Evolutionary conservation across 1,140 invertebrate species (phyloP).

Genomic region (Periplaneta americana): DNA sequence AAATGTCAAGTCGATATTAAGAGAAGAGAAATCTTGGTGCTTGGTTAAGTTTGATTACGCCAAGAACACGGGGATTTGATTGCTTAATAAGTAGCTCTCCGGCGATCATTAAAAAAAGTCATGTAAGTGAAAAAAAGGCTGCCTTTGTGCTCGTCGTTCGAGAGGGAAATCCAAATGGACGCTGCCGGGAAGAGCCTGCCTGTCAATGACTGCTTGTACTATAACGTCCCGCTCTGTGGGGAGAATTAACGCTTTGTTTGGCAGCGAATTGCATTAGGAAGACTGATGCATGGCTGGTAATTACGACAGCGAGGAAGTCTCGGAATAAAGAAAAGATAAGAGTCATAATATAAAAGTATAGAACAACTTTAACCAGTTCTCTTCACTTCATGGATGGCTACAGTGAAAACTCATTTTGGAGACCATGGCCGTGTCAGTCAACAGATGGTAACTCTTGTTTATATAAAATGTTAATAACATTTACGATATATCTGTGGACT

Average conservation of each 20-base stretch:
- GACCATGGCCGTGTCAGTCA: no score
- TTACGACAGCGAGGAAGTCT: background rate
- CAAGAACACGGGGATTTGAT: background rate
- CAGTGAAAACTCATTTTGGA: no score
- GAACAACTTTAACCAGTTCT: background rate
- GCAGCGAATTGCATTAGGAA: background rate
- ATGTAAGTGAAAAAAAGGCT: background rate
- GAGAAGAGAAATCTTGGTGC: background rate
- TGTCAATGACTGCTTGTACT: background rate
- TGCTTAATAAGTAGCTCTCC: background rate
- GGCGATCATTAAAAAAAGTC: background rate
- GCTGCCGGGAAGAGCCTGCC: background rate
- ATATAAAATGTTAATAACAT: no score
- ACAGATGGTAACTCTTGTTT: no score
- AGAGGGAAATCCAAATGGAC: background rate
- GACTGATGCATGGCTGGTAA: background rate
- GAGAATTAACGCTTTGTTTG: background rate
- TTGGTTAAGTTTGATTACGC: background rate
- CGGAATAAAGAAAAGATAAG: background rate
- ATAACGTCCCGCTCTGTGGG: background rate
- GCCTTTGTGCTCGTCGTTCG: background rate
- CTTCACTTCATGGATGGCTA: background rate
- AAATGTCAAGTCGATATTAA: background rate
- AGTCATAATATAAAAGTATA: background rate
- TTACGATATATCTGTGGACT: no score